phyloP scores from a whole-genome alignment of 2,113 vertebrate species.

The Rhinoptilus africanus region DNA sequence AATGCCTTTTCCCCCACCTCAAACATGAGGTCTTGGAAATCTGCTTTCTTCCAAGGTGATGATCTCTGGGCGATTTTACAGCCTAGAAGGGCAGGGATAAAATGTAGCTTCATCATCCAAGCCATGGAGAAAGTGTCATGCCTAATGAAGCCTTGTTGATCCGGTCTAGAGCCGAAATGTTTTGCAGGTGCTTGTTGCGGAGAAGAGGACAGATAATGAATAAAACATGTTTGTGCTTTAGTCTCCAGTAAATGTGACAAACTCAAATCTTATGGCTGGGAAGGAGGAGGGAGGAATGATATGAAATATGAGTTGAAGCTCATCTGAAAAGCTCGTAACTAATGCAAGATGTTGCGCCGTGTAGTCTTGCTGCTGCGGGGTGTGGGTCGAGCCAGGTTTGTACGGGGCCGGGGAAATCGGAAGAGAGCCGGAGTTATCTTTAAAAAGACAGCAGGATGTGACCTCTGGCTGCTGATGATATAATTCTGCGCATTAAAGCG shows the following conservation, averaged over 20 bases:
- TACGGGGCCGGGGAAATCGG: not conserved
- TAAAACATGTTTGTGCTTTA: slow-evolving; percentile 69
- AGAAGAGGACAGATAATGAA: slow-evolving; percentile 72
- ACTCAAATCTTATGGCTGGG: slow-evolving; percentile 26
- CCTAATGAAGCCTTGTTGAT: not conserved
- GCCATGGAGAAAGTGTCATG: slow-evolving; percentile 39
- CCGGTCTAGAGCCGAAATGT: slow-evolving; percentile 22
- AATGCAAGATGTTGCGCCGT: slow-evolving; percentile 66
- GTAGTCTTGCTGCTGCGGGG: not conserved
- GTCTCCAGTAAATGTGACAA: slow-evolving; percentile 67
- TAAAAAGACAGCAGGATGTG: slow-evolving; percentile 17
- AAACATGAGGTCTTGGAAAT: not conserved
- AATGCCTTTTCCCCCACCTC: not conserved
- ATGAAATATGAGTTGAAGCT: slow-evolving; percentile 75
- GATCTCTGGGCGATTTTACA: not conserved
- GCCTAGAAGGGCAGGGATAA: not conserved
- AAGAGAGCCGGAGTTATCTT: not conserved
- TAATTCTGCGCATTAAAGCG: not conserved
- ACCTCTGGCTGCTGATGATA: slow-evolving; percentile 5
- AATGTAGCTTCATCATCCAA: not conserved
- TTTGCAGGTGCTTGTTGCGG: slow-evolving; percentile 68
- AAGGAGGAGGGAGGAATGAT: not conserved
- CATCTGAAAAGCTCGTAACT: slow-evolving; percentile 67
- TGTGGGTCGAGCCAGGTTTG: not conserved
- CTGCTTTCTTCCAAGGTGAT: not conserved